Base-by-base conservation (phyloP, 23 tunicate genomes). In the Aplidium turbinatum region DNA sequence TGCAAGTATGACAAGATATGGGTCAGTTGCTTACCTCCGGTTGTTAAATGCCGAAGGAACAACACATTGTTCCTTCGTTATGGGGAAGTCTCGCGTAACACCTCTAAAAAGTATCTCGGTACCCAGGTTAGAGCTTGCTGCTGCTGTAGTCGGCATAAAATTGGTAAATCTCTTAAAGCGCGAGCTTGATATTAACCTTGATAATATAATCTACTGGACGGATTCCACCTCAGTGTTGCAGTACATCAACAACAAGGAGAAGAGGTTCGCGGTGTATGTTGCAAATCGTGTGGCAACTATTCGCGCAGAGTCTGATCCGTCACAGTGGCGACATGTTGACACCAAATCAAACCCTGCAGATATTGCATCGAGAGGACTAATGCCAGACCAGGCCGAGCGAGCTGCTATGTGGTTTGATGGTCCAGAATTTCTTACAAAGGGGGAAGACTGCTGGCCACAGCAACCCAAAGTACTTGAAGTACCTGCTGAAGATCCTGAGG, bases 201-300 rank as follows among this genome's bases (percentile, higher is more conserved):
- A 57, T 24, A 24, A 35, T 27, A 6, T 22, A 11, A 4, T 33
- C 28, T 73, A 19, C 35, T 76, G 81, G 81, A 23, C 71, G 4
- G 81, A 78, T 48, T 66, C 76, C 18, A 78, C 76, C 13, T 22
- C 76, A 3, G 76, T 78, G 21, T 28, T 78, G 33, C 51, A 38
- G 3, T 78, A 67, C 31, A 1, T 67, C 21, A 4, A 20, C 9
- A 78, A 67, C 50, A 67, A 47, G 2, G 7, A 34, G 4, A 78
- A 67, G 23, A 30, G 83, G 5, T 70, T 36, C 21, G 47, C 38
- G 1, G 45, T 57, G 3, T 78, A 47, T 50, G 75, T 68, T 11
- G 73, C 83, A 3, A 67, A 78, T 32, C 72, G 82, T 36, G 16
- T 77, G 2, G 57, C 73, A 9, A 19, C 31, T 3, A 63, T 62